Evolutionary conservation across 2,113 vertebrate genomes (phyloP).

Genomic region (Ariopsis seemanni): DNA sequence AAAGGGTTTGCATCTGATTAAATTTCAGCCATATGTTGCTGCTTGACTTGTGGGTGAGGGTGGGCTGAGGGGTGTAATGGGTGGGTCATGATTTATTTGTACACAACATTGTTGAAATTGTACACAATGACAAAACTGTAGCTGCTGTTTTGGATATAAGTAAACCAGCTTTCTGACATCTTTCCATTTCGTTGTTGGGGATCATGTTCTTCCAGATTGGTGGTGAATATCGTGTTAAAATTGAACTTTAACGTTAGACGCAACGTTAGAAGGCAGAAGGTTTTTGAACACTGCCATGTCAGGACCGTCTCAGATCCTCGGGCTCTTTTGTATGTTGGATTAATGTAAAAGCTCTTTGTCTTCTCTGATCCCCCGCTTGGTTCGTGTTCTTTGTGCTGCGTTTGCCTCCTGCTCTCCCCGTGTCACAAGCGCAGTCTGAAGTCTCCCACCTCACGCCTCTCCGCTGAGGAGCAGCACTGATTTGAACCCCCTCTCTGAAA

Average conservation of each 20-base stretch:
- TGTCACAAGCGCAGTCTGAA: constrained; percentile 36
- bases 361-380: constrained; percentile 8
- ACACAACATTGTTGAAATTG: not conserved
- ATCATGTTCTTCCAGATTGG: not conserved
- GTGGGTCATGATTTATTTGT: not conserved
- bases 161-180: not conserved
- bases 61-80: not conserved
- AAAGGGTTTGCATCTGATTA: constrained; percentile 1
- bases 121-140: not conserved
- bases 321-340: constrained; percentile 45
- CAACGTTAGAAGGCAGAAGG: not conserved
- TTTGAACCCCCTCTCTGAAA: constrained; percentile 51
- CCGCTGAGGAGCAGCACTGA: constrained; percentile 35
- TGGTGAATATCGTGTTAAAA: not conserved
- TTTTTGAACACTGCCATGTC: not conserved
- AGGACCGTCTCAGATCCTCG: constrained; percentile 29
- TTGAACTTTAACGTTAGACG: not conserved
- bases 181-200: not conserved
- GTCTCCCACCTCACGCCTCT: constrained; percentile 31
- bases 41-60: not conserved
- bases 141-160: not conserved
- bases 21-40: constrained; percentile 32
- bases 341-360: constrained; percentile 51
- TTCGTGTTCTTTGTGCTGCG: constrained; percentile 35
- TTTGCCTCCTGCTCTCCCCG: constrained; percentile 42